A percentile compares a stretch with the other conserved stretches of the same genome.
Conservation (phyloP, 1,140 invertebrate species). For the Pygmarrhopalites habei region DNA sequence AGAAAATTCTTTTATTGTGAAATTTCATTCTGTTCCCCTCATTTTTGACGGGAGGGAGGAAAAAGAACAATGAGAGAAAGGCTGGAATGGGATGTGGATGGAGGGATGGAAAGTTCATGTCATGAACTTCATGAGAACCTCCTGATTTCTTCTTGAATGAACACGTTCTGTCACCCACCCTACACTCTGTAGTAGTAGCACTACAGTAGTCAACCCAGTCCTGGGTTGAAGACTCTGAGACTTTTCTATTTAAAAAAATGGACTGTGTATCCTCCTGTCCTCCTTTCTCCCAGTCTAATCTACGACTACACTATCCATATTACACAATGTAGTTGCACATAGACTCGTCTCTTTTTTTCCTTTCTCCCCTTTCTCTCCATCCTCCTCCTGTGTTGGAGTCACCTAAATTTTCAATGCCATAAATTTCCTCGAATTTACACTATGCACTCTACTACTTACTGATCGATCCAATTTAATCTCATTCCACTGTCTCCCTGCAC, state of each 20-base stretch:
- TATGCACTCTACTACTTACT: not conserved
- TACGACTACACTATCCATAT: no score
- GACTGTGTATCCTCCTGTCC: not conserved
- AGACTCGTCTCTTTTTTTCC: no score
- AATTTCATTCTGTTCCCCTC: no score
- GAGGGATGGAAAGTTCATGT: no score
- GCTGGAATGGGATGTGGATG: no score
- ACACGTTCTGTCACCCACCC: not conserved
- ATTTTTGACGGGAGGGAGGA: no score
- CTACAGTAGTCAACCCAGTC: no score
- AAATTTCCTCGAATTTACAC: slow-evolving; percentile 10
- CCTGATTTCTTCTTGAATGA: slow-evolving; percentile 6
- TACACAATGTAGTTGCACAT: no score
- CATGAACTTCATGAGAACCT: no score
- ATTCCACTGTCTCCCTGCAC: not conserved
- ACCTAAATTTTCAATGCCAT: slow-evolving; percentile 11
- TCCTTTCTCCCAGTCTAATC: not conserved
- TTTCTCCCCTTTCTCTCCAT: no score
- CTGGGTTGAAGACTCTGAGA: not conserved
- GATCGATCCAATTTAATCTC: slow-evolving; percentile 7
- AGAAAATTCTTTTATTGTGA: not conserved
- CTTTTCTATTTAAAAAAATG: not conserved
- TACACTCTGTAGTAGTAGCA: no score
- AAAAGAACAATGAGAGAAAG: not conserved
- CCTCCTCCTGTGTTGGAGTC: not conserved